A percentile compares a stretch with the other conserved stretches of the same genome.
Evolutionary conservation across 2,888 invertebrate genomes (phyloP).

Genomic region (Octonoba sinensis): DNA sequence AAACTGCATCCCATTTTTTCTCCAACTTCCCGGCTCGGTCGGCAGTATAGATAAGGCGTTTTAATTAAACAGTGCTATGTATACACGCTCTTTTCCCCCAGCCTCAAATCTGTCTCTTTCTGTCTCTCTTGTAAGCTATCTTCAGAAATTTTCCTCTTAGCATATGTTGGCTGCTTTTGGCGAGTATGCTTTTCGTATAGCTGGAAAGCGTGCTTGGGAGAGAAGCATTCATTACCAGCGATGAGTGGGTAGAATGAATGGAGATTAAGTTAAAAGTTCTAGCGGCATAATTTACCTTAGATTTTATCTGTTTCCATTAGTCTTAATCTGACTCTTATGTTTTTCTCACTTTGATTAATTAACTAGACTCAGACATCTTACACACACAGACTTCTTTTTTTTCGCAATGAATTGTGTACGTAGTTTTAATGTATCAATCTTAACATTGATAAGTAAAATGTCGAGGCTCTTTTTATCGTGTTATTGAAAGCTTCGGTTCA

Average conservation of each 20-base stretch:
- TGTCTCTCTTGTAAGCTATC: slow-evolving; percentile 12
- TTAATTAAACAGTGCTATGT: slow-evolving; percentile 28
- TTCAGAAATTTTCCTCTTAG: not conserved
- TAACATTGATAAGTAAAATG: too few species aligned
- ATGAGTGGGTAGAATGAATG: slow-evolving; percentile 31
- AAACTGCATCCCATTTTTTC: slow-evolving; percentile 32
- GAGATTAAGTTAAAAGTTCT: slow-evolving; percentile 42
- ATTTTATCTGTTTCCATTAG: slow-evolving; percentile 50
- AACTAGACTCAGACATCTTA: slow-evolving; percentile 17
- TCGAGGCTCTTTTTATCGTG: too few species aligned
- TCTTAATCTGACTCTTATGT: slow-evolving; percentile 47
- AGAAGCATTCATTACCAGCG: slow-evolving; percentile 28
- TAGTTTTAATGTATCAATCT: too few species aligned
- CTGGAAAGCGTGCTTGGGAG: slow-evolving; percentile 21
- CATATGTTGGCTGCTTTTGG: not conserved
- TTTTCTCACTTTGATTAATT: slow-evolving; percentile 45
- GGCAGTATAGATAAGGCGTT: slow-evolving; percentile 27
- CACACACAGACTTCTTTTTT: not conserved
- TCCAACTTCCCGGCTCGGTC: not conserved
- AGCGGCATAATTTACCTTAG: slow-evolving; percentile 37
- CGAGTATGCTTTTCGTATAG: slow-evolving; percentile 29
- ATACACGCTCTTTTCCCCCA: slow-evolving; percentile 1
- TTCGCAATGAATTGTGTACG: too few species aligned
- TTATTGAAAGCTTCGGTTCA: too few species aligned
- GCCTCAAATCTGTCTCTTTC: not conserved